Percentiles rank a stretch among this genome's conserved stretches.
Evolutionary conservation across 1,140 invertebrate species (phyloP).

Genomic region (Trachymyrmex cornetzi): DNA sequence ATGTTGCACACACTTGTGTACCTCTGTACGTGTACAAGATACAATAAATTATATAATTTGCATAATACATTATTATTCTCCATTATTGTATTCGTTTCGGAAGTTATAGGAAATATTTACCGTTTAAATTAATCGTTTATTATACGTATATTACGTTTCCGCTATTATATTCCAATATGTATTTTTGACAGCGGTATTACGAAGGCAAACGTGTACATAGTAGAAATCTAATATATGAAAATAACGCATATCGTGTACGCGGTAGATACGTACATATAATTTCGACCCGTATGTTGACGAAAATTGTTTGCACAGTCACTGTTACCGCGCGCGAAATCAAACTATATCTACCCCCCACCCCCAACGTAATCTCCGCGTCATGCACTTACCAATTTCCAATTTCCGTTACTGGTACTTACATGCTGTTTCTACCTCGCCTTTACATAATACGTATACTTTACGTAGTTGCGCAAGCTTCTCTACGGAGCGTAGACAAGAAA

Average conservation of each 20-base stretch:
- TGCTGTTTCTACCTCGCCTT: constrained; percentile 50
- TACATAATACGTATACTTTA: constrained; percentile 60
- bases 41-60: constrained; percentile 31
- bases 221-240: constrained; percentile 39
- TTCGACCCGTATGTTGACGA: constrained; percentile 22
- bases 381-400: constrained; percentile 57
- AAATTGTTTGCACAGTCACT: constrained; percentile 38
- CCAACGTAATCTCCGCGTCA: constrained; percentile 32
- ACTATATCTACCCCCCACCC: constrained; percentile 13
- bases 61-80: constrained; percentile 2
- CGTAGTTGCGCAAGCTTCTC: constrained; percentile 54
- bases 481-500: constrained; percentile 31
- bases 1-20: neutral
- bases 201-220: neutral
- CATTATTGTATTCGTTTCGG: neutral
- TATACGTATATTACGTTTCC: neutral
- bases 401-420: constrained; percentile 53
- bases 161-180: constrained; percentile 38
- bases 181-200: constrained; percentile 38
- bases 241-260: constrained; percentile 8
- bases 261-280: constrained; percentile 22
- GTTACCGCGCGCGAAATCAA: constrained; percentile 31
- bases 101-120: constrained; percentile 35
- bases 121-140: constrained; percentile 32
- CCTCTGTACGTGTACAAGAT: neutral